A percentile compares a stretch with the other conserved stretches of the same genome.
Conservation (phyloP, 2,113 vertebrate species). For the Hippocampus mohnikei region DNA sequence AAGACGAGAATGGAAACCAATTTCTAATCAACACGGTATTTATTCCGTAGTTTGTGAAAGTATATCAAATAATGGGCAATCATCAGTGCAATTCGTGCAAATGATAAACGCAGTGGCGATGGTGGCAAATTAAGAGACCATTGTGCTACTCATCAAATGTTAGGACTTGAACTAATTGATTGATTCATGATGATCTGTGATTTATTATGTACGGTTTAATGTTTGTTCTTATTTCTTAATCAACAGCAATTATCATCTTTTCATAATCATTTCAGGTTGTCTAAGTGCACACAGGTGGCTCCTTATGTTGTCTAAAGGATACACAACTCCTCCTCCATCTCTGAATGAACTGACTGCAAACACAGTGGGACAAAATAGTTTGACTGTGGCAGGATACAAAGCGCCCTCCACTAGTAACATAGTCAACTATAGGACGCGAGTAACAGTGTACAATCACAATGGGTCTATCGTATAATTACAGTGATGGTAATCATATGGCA, state of each 20-base stretch:
- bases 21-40: constrained; percentile 39
- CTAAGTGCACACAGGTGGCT: constrained; percentile 32
- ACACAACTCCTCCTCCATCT: constrained; percentile 39
- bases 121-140: not conserved
- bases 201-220: constrained; percentile 62
- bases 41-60: constrained; percentile 17
- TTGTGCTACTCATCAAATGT: not conserved
- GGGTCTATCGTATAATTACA: constrained; percentile 20
- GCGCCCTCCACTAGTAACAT: constrained; percentile 16
- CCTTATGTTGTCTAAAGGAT: constrained; percentile 27
- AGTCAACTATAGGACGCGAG: constrained; percentile 9
- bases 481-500: too few species aligned
- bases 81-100: constrained; percentile 4
- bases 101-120: not conserved
- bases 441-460: constrained; percentile 16
- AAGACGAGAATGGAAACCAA: constrained; percentile 35
- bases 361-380: constrained; percentile 28
- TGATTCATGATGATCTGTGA: constrained; percentile 50
- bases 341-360: constrained; percentile 35
- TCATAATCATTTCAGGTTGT: constrained; percentile 53
- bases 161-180: constrained; percentile 46
- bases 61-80: constrained; percentile 1
- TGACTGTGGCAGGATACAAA: constrained; percentile 34
- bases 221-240: constrained; percentile 63
- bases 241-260: constrained; percentile 53